These are phyloP conservation scores for Ptilorrhoa leucosticta DNA, from an alignment of 2,113 vertebrate species.

Conservation along the genomic window DNA sequence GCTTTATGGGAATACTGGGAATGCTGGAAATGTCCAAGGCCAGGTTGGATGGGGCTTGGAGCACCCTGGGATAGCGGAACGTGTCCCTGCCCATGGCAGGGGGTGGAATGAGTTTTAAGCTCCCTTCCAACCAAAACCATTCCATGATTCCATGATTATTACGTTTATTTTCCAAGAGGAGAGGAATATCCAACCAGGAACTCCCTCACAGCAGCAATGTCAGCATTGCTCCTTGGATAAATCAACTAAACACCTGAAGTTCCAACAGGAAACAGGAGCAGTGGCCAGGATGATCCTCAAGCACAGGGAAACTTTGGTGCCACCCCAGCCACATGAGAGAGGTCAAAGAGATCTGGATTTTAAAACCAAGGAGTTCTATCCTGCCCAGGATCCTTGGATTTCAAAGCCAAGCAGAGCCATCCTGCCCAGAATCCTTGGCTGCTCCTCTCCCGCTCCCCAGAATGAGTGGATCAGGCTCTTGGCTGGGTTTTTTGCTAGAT, in stretches of 20 bases:
- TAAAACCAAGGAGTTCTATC: background rate
- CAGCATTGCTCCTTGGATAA: no score
- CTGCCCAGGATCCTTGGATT: background rate
- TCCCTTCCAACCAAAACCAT: background rate
- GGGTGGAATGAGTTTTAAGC: background rate
- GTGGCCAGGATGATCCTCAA: background rate
- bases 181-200: background rate
- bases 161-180: background rate
- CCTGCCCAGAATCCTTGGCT: background rate
- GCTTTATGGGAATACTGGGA: background rate
- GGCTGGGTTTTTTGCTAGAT: fast-evolving
- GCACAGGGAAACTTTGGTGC: fast-evolving
- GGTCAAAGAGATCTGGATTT: background rate
- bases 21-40: background rate
- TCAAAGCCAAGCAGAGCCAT: background rate
- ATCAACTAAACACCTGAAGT: background rate
- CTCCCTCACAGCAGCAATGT: background rate
- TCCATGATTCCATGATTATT: background rate
- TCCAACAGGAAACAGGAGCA: background rate
- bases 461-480: fast-evolving
- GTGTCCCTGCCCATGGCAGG: background rate
- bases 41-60: fast-evolving
- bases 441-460: fast-evolving
- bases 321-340: background rate
- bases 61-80: background rate